These are phyloP conservation scores for Nomada ruficornis DNA, from an alignment of 2,888 invertebrate species.

Conservation along the genomic window DNA sequence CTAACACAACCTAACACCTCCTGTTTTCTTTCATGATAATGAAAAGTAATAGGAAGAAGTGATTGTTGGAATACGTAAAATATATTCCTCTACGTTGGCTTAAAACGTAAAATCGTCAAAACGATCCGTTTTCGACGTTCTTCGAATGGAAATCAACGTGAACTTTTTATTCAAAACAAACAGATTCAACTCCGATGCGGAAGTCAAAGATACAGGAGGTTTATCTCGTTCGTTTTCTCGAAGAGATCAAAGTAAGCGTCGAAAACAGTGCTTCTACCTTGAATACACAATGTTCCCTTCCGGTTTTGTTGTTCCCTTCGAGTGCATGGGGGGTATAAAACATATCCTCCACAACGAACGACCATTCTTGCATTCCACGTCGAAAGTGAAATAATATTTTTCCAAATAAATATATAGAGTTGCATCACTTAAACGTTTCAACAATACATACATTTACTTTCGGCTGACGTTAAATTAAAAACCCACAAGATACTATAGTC, in stretches of 20 bases:
- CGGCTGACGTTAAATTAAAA: no score
- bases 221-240: constrained; percentile 3
- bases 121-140: neutral
- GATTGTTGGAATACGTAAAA: neutral
- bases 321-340: neutral
- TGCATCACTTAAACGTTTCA: no score
- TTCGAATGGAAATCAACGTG: neutral
- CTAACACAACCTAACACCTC: no score
- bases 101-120: neutral
- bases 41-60: no score
- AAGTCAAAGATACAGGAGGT: neutral
- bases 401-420: no score
- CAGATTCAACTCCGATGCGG: neutral
- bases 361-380: neutral
- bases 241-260: neutral
- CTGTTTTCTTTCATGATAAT: no score
- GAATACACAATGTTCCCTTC: constrained; percentile 11
- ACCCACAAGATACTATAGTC: no score
- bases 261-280: neutral
- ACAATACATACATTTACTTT: no score
- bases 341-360: constrained; percentile 14
- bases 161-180: neutral
- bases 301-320: constrained; percentile 6
- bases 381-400: neutral
- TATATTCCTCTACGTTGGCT: neutral